phyloP scores from a whole-genome alignment of 2,888 invertebrate genomes.

The Ametastegia equiseti region DNA sequence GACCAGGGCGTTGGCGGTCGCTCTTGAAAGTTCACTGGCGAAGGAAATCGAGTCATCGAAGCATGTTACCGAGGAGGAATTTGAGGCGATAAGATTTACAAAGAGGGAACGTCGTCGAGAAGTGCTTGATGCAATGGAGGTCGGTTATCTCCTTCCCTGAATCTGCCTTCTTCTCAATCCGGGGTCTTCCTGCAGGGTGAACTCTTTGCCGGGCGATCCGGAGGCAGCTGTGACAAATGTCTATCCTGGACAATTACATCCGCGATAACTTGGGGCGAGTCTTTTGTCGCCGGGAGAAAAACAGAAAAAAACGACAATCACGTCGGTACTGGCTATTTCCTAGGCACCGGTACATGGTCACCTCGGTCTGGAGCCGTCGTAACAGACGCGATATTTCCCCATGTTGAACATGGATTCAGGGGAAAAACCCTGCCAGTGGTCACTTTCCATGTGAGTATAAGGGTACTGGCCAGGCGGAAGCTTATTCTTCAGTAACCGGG shows the following conservation, averaged over 20 bases:
- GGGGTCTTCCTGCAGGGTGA: conserved; percentile 49
- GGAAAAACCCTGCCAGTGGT: conserved; percentile 85
- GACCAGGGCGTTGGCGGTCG: conserved; percentile 82
- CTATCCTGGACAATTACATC: conserved; percentile 77
- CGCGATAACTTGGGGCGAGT: conserved; percentile 80
- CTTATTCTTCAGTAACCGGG: background rate
- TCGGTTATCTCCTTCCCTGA: conserved; percentile 64
- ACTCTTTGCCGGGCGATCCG: conserved; percentile 49
- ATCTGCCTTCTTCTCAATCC: background rate
- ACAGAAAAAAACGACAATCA: conserved; percentile 55
- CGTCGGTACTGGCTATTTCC: conserved; percentile 65
- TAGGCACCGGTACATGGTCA: conserved; percentile 86
- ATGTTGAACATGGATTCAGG: conserved; percentile 87
- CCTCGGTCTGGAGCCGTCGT: conserved; percentile 83
- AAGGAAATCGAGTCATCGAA: conserved; percentile 86
- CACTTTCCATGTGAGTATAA: conserved; percentile 85
- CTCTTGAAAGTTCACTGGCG: conserved; percentile 82
- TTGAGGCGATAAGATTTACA: conserved; percentile 87
- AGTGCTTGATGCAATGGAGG: conserved; percentile 83
- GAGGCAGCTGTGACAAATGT: conserved; percentile 66
- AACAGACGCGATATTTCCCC: conserved; percentile 87
- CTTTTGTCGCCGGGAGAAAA: conserved; percentile 73
- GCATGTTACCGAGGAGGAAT: conserved; percentile 90
- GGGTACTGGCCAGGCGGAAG: background rate
- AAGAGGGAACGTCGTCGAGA: conserved; percentile 83